A percentile compares a stretch with the other conserved stretches of the same genome.
Evolutionary conservation across 2,113 vertebrate genomes (phyloP).

Genomic region (Ameiurus melas): DNA sequence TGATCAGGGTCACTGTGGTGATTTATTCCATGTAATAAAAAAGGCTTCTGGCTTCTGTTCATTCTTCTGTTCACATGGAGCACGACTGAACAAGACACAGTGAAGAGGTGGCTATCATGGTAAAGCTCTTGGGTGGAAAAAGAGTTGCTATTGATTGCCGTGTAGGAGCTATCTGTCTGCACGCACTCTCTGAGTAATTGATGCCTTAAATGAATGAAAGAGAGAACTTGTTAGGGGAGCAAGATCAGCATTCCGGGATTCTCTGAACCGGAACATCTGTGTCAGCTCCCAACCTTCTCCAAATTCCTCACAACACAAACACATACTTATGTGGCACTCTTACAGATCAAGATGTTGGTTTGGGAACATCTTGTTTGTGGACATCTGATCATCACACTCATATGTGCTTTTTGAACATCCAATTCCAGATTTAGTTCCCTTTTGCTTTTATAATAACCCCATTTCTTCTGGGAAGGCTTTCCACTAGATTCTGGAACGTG

Average conservation of each 20-base stretch:
- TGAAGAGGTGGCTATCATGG: conserved; percentile 5
- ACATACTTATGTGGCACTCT: neutral
- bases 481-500: neutral
- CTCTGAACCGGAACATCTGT: conserved; percentile 29
- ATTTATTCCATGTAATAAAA: neutral
- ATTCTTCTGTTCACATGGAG: neutral
- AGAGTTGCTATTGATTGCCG: conserved; percentile 34
- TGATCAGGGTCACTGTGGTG: neutral
- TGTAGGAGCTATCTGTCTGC: conserved; percentile 37
- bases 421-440: neutral
- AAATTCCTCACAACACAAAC: neutral
- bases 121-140: conserved; percentile 33
- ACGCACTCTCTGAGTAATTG: conserved; percentile 41
- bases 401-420: neutral
- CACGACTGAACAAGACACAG: neutral
- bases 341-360: neutral
- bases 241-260: conserved; percentile 41
- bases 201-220: conserved; percentile 43
- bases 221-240: neutral
- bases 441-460: neutral
- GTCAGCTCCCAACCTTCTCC: conserved; percentile 31
- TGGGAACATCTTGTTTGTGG: neutral
- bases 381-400: neutral
- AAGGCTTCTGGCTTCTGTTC: neutral
- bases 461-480: neutral